These are phyloP conservation scores for Cherax quadricarinatus DNA, from an alignment of 1,140 invertebrate species.

Conservation along the genomic window DNA sequence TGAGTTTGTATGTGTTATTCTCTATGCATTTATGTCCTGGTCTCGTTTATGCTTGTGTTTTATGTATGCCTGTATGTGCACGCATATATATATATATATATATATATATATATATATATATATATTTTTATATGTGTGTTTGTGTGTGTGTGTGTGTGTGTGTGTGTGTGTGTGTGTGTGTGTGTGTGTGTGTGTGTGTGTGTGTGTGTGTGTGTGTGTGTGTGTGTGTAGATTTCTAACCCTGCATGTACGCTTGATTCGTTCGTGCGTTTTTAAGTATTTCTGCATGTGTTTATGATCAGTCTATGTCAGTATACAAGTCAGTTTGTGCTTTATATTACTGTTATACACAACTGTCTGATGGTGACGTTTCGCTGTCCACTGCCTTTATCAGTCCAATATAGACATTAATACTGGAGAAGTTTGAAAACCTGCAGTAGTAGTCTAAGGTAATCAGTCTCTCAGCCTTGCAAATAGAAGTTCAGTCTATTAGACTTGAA, in stretches of 20 bases:
- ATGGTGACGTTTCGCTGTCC: too few relatives aligned
- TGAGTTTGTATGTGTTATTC: neutral
- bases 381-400: too few relatives aligned
- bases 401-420: too few relatives aligned
- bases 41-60: neutral
- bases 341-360: too few relatives aligned
- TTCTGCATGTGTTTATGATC: slow-evolving; percentile 8
- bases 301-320: neutral
- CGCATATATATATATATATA: slow-evolving; percentile 16
- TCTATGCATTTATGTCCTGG: neutral
- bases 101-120: neutral
- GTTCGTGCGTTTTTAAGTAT: slow-evolving; percentile 8
- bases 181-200: slow-evolving; percentile 36
- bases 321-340: too few relatives aligned
- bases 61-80: neutral
- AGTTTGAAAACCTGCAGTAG: too few relatives aligned
- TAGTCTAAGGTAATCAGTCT: too few relatives aligned
- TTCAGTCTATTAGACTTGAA: too few relatives aligned
- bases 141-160: neutral
- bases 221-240: neutral
- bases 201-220: slow-evolving; percentile 17
- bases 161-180: neutral
- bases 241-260: slow-evolving; percentile 18
- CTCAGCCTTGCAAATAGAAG: too few relatives aligned
- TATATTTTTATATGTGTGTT: neutral